These are phyloP conservation scores for Cheiracanthium punctorium DNA, from an alignment of 2,888 invertebrate species.

Conservation along the genomic window DNA sequence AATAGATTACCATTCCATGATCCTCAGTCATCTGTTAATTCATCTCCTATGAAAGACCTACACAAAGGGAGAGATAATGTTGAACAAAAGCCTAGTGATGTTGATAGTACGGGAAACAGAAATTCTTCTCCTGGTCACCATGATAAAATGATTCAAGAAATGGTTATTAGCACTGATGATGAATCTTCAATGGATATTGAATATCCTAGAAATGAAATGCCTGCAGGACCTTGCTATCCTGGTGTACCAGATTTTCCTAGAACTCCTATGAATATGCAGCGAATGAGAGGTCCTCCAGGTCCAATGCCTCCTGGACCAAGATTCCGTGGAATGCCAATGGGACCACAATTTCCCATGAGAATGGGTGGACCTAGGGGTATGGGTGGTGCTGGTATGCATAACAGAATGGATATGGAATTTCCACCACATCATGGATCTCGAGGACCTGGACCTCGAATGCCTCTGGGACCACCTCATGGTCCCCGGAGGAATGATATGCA, in stretches of 20 bases:
- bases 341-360: slow-evolving; percentile 28
- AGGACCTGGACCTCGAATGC: slow-evolving; percentile 58
- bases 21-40: not conserved
- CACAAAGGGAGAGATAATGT: not conserved
- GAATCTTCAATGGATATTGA: slow-evolving; percentile 63
- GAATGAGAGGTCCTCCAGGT: slow-evolving; percentile 38
- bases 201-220: slow-evolving; percentile 28
- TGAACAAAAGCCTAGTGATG: slow-evolving; percentile 30
- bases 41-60: slow-evolving; percentile 28
- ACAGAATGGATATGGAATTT: slow-evolving; percentile 59
- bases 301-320: slow-evolving; percentile 40
- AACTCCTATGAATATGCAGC: slow-evolving; percentile 46
- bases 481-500: slow-evolving; percentile 1
- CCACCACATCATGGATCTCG: not conserved
- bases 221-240: slow-evolving; percentile 22
- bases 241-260: slow-evolving; percentile 39
- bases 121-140: slow-evolving; percentile 20
- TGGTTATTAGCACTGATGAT: slow-evolving; percentile 61
- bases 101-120: slow-evolving; percentile 13
- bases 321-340: slow-evolving; percentile 39
- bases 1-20: slow-evolving; percentile 33
- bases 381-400: slow-evolving; percentile 36
- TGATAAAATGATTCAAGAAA: slow-evolving; percentile 51
- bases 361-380: slow-evolving; percentile 50
- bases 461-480: slow-evolving; percentile 11